Base-by-base conservation (phyloP, 2,113 vertebrate genomes). In the Rhabdomys dilectus region DNA sequence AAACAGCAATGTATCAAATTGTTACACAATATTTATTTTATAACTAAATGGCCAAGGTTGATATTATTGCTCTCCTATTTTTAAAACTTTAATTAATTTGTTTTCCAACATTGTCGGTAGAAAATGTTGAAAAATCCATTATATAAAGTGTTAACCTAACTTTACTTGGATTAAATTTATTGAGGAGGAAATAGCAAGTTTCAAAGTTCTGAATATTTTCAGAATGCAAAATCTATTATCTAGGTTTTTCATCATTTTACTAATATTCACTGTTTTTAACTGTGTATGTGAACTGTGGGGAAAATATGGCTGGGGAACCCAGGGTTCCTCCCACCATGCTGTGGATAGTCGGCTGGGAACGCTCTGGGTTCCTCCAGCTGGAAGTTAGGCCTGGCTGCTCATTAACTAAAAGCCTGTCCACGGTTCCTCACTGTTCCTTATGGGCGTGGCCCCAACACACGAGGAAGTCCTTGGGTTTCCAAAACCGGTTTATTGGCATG, bases 141-240 rank as follows among this genome's bases (percentile, higher is more conserved):
- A 9, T 15, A 4, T 53, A 15, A 86, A 48, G 2, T 64, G 53
- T 94, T 51, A 58, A 26, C 60, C n/a, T 82, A 15, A 84, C 15
- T 91, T 91, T 80, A 11, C 91, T 89, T 91, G 75, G 48, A 48
- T 34, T 70, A n/a, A 8, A 58, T 88, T 91, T 90, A n/a, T 42
- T 58, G n/a, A 88, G 80, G 45, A 39, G 51, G 84, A 84, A 84
- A 8, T 64, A 42, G 11, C 77, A 78, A 31, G 9, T 78, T 64
- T 26, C 64, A 78, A 73, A 64, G 21, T 88, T 93, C 17, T 42
- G 80, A 22, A 60, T 3, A 80, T 29, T 81, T 92, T 75, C 64
- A 92, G 34, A 66, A 85, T 39, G n/a, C 42, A 13, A 89, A 80
- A 51, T 60, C 81, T 87, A 53, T 75, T 81, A 39, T 36, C 12